Conservation (phyloP, 92 coral and sea anemone species). For the Palythoa grandiflora region DNA sequence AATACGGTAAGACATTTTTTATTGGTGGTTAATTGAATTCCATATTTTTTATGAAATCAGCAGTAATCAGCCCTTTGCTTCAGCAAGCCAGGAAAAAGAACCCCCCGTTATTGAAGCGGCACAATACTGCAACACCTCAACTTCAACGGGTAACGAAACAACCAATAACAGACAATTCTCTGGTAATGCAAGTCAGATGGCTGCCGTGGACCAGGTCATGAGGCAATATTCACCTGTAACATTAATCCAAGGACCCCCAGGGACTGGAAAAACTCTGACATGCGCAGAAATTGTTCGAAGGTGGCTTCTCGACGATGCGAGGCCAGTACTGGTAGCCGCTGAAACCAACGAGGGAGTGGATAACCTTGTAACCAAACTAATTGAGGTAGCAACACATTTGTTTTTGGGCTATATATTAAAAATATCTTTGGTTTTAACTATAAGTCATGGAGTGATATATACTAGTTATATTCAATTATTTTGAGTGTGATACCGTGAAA, state of each 20-base stretch:
- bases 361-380: slow-evolving; percentile 73
- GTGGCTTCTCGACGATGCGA: slow-evolving; percentile 49
- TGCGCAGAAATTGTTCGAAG: slow-evolving; percentile 81
- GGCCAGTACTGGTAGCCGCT: slow-evolving; percentile 75
- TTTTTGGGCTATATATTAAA: no score
- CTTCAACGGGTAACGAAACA: background rate
- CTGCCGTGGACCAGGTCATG: slow-evolving; percentile 66
- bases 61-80: background rate
- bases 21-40: no score
- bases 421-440: no score
- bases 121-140: slow-evolving; percentile 34
- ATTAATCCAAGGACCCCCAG: slow-evolving; percentile 93
- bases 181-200: slow-evolving; percentile 70
- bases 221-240: slow-evolving; percentile 51
- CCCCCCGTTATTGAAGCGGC: slow-evolving; percentile 13
- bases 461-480: background rate
- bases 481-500: background rate
- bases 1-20: no score
- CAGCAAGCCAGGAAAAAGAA: background rate
- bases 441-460: background rate
- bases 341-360: slow-evolving; percentile 97
- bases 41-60: no score
- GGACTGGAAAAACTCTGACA: slow-evolving; percentile 89
- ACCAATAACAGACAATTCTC: background rate
- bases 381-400: background rate